phyloP scores from a whole-genome alignment of 1,140 invertebrate species.

The Hesperophylax magnus region DNA sequence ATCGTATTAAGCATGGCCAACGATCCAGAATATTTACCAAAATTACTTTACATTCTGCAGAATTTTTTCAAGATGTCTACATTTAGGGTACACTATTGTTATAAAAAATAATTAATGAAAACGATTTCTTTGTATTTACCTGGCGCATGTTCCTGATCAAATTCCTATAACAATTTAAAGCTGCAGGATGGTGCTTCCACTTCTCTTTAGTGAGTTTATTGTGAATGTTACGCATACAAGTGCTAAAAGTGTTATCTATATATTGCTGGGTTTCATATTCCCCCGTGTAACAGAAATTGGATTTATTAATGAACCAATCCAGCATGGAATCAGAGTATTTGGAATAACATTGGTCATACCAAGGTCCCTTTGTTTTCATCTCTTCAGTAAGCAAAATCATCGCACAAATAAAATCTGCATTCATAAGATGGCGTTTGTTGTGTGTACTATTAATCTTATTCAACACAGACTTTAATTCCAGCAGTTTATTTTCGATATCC shows the following conservation, averaged over 20 bases:
- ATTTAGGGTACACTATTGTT: too few species aligned
- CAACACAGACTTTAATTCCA: constrained; percentile 29
- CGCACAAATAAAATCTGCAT: constrained; percentile 43
- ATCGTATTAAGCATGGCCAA: too few species aligned
- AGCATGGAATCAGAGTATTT: constrained; percentile 14
- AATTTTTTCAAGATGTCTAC: too few species aligned
- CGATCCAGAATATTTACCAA: too few species aligned
- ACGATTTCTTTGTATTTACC: constrained; percentile 34
- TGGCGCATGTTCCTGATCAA: constrained; percentile 37
- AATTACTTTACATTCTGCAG: too few species aligned
- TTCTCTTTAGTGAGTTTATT: constrained; percentile 53
- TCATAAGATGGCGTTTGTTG: not conserved
- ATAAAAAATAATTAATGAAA: constrained; percentile 33
- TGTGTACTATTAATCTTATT: not conserved
- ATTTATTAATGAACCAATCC: constrained; percentile 41
- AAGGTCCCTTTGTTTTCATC: constrained; percentile 43
- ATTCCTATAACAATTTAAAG: constrained; percentile 46
- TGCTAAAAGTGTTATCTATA: constrained; percentile 42
- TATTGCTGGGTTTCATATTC: constrained; percentile 1
- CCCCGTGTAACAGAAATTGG: not conserved
- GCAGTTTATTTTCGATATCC: not conserved
- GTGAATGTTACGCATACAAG: constrained; percentile 50
- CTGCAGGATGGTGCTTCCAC: constrained; percentile 49
- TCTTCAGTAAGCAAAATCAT: constrained; percentile 45
- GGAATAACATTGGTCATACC: constrained; percentile 36